A percentile compares a stretch with the other conserved stretches of the same genome.
Conservation (phyloP, 2,888 invertebrate genomes). For the Rhagium mordax region DNA sequence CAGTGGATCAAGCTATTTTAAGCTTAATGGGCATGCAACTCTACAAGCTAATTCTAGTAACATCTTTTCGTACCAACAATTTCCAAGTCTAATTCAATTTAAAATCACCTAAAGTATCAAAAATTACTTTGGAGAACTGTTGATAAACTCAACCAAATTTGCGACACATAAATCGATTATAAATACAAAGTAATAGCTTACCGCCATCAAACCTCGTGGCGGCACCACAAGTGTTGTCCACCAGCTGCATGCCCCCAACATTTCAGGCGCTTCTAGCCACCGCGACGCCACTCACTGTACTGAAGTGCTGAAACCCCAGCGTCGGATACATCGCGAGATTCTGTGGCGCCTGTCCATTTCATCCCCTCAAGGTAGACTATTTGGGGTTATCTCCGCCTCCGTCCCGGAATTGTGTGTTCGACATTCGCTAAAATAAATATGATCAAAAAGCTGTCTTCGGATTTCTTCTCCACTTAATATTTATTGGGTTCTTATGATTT, state of each 20-base stretch:
- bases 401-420: constrained; percentile 41
- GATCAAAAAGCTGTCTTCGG: constrained; percentile 37
- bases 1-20: no score
- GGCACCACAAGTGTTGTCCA: not conserved
- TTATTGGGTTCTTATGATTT: constrained; percentile 35
- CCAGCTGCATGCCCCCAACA: not conserved
- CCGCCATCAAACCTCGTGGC: constrained; percentile 18
- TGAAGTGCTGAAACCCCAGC: constrained; percentile 62
- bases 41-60: no score
- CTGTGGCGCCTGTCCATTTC: constrained; percentile 64
- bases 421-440: constrained; percentile 50
- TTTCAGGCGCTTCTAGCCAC: constrained; percentile 64
- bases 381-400: constrained; percentile 47
- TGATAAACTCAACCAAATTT: no score
- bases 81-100: no score
- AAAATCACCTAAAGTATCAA: no score
- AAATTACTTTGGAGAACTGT: no score
- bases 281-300: constrained; percentile 69
- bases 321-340: constrained; percentile 59
- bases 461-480: constrained; percentile 36
- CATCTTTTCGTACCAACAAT: no score
- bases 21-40: no score
- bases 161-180: not conserved
- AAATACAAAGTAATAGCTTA: not conserved
- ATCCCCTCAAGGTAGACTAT: constrained; percentile 56